These are phyloP conservation scores for Pseudococcus longispinus DNA, from an alignment of 2,888 invertebrate species.

Conservation along the genomic window DNA sequence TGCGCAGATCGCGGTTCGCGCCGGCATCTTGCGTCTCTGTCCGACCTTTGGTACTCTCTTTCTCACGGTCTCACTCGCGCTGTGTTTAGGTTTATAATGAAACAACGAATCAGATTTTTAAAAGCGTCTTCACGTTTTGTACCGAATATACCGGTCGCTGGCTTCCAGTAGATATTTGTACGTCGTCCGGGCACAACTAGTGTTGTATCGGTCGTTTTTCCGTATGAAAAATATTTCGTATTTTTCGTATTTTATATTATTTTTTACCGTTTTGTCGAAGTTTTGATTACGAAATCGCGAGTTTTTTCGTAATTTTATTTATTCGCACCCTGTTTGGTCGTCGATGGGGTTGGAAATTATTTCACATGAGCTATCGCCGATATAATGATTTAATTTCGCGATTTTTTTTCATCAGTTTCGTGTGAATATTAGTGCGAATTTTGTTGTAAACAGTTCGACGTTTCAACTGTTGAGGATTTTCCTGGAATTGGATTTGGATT, in stretches of 20 bases:
- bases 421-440: not conserved
- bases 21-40: not conserved
- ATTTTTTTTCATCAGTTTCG: not conserved
- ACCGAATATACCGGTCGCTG: not conserved
- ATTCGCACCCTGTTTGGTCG: not conserved
- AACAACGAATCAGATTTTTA: constrained; percentile 21
- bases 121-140: constrained; percentile 2
- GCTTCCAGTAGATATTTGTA: not conserved
- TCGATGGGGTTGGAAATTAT: not conserved
- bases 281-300: not conserved
- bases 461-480: not conserved
- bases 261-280: not conserved
- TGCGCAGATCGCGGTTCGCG: not conserved
- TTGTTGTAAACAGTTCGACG: not conserved
- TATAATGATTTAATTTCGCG: not conserved
- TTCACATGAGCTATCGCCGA: not conserved
- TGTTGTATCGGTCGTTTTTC: not conserved
- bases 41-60: not conserved
- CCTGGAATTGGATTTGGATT: not conserved
- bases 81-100: not conserved
- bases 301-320: not conserved
- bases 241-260: not conserved
- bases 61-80: no score
- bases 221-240: not conserved
- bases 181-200: not conserved